Percentiles rank a stretch among this genome's conserved stretches.
Evolutionary conservation across 2,888 invertebrate species (phyloP).

Genomic region (Chymomyza fuscimana): DNA sequence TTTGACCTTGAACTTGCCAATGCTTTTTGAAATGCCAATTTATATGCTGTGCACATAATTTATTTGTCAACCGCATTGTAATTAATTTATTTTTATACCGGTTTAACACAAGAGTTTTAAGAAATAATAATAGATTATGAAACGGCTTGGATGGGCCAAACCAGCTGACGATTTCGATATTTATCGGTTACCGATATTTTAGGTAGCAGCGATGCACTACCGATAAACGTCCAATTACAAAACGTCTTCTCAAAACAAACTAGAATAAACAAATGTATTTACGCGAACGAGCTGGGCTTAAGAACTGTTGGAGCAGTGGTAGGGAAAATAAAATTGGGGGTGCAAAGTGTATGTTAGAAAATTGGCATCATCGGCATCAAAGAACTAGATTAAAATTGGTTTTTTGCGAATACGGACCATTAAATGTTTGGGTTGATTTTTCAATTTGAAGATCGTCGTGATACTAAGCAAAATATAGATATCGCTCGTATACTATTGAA

Average conservation of each 20-base stretch:
- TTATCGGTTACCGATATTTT: not conserved
- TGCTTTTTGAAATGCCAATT: slow-evolving; percentile 86
- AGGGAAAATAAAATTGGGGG: slow-evolving; percentile 87
- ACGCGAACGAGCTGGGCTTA: too few relatives aligned
- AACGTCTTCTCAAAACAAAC: too few relatives aligned
- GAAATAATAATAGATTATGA: slow-evolving; percentile 39
- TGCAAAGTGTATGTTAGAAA: slow-evolving; percentile 95
- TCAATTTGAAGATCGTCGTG: slow-evolving; percentile 91
- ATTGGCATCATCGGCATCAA: slow-evolving; percentile 90
- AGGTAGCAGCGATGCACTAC: not conserved
- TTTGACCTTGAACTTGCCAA: slow-evolving; percentile 86
- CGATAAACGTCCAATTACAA: not conserved
- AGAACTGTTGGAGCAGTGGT: slow-evolving; percentile 20
- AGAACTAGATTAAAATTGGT: slow-evolving; percentile 90
- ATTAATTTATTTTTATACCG: slow-evolving; percentile 2
- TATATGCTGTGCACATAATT: slow-evolving; percentile 85
- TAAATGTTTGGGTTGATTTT: slow-evolving; percentile 96
- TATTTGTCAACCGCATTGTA: slow-evolving; percentile 84
- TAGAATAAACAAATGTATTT: too few relatives aligned
- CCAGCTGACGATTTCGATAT: not conserved
- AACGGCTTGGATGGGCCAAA: slow-evolving; percentile 20
- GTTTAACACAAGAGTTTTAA: not conserved
- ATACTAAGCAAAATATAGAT: too few relatives aligned
- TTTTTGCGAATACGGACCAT: slow-evolving; percentile 90
- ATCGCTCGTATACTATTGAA: too few relatives aligned